phyloP scores from a whole-genome alignment of 2,888 invertebrate genomes.

The Apamea monoglypha region DNA sequence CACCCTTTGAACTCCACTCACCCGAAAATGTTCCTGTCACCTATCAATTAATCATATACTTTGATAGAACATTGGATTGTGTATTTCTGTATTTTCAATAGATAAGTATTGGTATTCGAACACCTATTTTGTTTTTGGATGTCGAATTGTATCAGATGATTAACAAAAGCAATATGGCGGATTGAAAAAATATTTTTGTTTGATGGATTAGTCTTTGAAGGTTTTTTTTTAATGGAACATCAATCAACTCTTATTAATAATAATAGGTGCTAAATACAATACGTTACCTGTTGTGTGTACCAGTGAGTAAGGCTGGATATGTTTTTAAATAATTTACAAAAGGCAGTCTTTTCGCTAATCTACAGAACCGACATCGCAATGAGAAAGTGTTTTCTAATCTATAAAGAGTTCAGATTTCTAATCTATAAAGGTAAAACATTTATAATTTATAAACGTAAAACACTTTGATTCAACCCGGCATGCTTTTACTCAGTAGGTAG shows the following conservation, averaged over 20 bases:
- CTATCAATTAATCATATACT: constrained; percentile 64
- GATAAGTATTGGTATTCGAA: constrained; percentile 13
- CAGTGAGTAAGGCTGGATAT: no score
- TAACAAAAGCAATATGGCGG: constrained; percentile 29
- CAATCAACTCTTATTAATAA: not conserved
- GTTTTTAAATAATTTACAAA: no score
- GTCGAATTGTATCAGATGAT: constrained; percentile 43
- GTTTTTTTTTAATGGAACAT: not conserved
- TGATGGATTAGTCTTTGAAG: constrained; percentile 5
- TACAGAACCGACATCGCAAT: no score
- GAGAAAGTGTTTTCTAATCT: no score
- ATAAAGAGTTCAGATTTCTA: no score
- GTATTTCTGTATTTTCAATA: constrained; percentile 41
- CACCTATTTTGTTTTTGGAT: constrained; percentile 29
- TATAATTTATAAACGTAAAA: no score
- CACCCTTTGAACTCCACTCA: constrained; percentile 48
- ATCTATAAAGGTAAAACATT: no score
- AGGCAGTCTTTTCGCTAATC: no score
- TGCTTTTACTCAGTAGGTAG: no score
- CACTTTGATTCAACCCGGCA: no score
- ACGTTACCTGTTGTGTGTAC: no score
- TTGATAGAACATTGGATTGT: constrained; percentile 51
- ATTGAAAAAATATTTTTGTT: constrained; percentile 30
- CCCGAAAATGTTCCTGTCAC: constrained; percentile 46
- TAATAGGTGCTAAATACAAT: no score